Evolutionary conservation across 2,888 invertebrate species (phyloP), one percentile per base, ranked within the genome.

Genomic region (Lacanobia oleracea): DNA sequence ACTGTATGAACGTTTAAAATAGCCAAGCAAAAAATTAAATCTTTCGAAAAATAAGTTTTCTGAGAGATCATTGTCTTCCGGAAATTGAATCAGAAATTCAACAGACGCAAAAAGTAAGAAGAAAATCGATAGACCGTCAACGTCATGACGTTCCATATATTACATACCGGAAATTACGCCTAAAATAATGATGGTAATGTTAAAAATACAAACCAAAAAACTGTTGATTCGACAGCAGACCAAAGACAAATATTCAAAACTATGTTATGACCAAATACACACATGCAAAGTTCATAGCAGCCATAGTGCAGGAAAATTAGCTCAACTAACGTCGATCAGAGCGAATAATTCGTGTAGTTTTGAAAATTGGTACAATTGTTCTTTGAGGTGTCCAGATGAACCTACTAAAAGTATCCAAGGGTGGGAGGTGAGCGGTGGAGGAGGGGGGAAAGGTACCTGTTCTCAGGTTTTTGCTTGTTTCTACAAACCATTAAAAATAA

Each of bases 111-210:
- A 50, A 56, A 69, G 6, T 4, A 7, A 48, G 23, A 21, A 62
- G 4, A 45, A 9, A 23, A 21, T 45, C 23, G 12, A 37, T 51
- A 27, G 27, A 9, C 53, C 59, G 53, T 45, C 77, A 65, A 18
- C 3, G 4, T 37, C 43, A 50, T 43, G 27, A 27, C 4, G 12
- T 45, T 43, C 16, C 3, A 43, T 21, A 50, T 23, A 43, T n/a
- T 37, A 54, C 21, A 50, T 51, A 27, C 0, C 54, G 77, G 54
- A 64, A 53, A 65, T 72, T 54, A 61, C 54, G 16, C 54, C 16
- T 50, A 53, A 54, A 53, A 23, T 16, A 63, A 69, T 56, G 4
- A 40, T n/a, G 21, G 16, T 45, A 18, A 27, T 2, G 16, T 37
- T 5, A 63, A 51, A 43, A 56, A 43, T n/a, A 23, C 3, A 7